phyloP scores from a whole-genome alignment of 2,113 vertebrate species.

The zebrafish (Danio rerio) region GRCz12tu NC_133191.1:53422001-53422500 shows the following conservation, averaged over 20 bases:
- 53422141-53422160: background rate
- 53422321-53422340: background rate
- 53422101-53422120: constrained; percentile 11
- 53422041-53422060: constrained; percentile 52
- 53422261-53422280: background rate
- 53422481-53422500: too few relatives aligned
- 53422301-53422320: background rate
- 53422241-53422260: background rate
- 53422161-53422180: background rate
- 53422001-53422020: constrained; percentile 19
- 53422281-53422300: background rate
- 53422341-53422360: background rate
- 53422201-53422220: background rate
- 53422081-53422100: constrained; percentile 16
- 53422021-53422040: constrained; percentile 40
- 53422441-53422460: too few relatives aligned
- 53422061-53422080: background rate
- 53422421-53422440: too few relatives aligned
- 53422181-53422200: background rate
- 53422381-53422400: too few relatives aligned
- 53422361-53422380: too few relatives aligned
- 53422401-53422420: too few relatives aligned
- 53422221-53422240: background rate
- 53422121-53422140: constrained; percentile 13
- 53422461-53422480: too few relatives aligned